Conservation (phyloP, 2,797 vertebrate genomes). For the Parambassis ranga region DNA sequence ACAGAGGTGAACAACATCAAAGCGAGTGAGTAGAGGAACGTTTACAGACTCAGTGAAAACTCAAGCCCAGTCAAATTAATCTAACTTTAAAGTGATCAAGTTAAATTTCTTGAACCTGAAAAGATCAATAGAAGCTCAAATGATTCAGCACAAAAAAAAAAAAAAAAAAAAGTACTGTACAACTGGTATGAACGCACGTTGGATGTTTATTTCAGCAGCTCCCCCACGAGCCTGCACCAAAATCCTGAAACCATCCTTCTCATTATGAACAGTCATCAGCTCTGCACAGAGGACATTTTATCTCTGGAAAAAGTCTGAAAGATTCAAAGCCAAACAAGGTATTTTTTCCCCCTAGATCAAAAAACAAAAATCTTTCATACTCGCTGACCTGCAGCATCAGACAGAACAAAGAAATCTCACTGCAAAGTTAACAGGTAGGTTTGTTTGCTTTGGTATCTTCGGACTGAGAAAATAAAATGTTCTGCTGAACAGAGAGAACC, state of each 20-base stretch:
- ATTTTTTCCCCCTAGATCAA: not conserved
- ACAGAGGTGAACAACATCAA: too few species aligned
- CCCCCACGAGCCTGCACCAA: slow-evolving; percentile 40
- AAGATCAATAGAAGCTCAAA: too few species aligned
- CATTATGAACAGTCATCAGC: not conserved
- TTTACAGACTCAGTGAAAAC: too few species aligned
- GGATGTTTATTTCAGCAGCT: slow-evolving; percentile 68
- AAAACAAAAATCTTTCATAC: slow-evolving; percentile 13
- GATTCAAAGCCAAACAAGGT: slow-evolving; percentile 28
- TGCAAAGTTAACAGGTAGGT: slow-evolving; percentile 61
- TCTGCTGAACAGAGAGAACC: too few species aligned
- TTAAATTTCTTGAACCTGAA: too few species aligned
- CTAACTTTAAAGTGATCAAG: too few species aligned
- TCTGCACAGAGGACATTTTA: slow-evolving; percentile 14
- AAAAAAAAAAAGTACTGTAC: not conserved
- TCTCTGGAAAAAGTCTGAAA: not conserved
- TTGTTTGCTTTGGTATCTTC: slow-evolving; percentile 59
- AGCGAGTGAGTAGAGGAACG: too few species aligned
- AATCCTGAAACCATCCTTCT: slow-evolving; percentile 27
- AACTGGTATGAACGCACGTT: slow-evolving; percentile 22
- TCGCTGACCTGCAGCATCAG: slow-evolving; percentile 68
- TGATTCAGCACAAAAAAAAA: too few species aligned
- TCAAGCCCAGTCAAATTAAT: too few species aligned
- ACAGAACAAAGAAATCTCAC: slow-evolving; percentile 36
- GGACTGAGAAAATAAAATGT: not conserved